Base-by-base conservation (phyloP, 2,797 vertebrate genomes). In the Iguana delicatissima region DNA sequence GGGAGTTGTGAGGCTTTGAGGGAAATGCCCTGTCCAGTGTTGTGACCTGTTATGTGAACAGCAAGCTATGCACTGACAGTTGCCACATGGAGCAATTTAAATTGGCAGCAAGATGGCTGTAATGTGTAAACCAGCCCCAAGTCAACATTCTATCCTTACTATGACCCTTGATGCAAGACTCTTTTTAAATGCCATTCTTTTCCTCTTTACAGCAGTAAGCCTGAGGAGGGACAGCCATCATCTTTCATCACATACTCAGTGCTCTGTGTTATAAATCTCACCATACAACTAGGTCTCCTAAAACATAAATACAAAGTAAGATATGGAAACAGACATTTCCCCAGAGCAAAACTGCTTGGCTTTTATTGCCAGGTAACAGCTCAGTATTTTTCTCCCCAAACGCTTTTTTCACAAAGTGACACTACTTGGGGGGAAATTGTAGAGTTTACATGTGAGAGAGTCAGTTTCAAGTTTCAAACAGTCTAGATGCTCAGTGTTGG, bases 311-410 rank as follows among this genome's bases (percentile, higher is more conserved):
- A 89, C 80, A 85, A 62, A n/a, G 86, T 0, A 0, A 77, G 86
- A 72, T 92, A 92, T 91, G 38, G 89, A 89, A 92, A 0, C 32
- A 92, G 86, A 76, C 52, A 57, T 64, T 91, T 84, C 59, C 91
- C 92, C 0, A 0, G 72, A 85, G 84, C 73, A 93, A 62, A 4
- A 24, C 18, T 62, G 3, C 1, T 52, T 83, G 93, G 76, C 76
- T 92, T 88, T 85, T 86, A 76, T 64, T 86, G 79, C 90, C 72
- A 84, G 64, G 2, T 72, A 92, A 88, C 90, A 92, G 32, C 38
- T 91, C 85, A 86, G 81, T 73, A 0, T 26, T 83, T 42, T 46
- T 55, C 69, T 57, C 32, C n/a, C 42, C 10, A 35, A 81, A 73
- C 29, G 46, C 80, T 26, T 86, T 46, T 82, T 82, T 90, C 89